A percentile compares a stretch with the other conserved stretches of the same genome.
phyloP scores from a whole-genome alignment of 2,113 vertebrate genomes.

The Larimichthys crocea region DNA sequence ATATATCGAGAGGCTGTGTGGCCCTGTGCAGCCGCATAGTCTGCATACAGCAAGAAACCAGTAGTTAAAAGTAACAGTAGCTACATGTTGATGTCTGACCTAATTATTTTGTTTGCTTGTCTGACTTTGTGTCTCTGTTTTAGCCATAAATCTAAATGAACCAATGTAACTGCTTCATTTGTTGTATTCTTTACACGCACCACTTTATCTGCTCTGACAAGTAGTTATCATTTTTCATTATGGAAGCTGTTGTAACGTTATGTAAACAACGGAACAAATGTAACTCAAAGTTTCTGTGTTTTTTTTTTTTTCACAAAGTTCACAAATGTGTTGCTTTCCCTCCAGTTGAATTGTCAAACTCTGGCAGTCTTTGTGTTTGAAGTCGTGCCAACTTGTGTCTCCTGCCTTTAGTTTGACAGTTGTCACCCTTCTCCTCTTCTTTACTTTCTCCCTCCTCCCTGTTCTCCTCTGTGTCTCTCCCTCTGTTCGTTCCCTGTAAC shows the following conservation, averaged over 20 bases:
- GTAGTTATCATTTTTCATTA: background rate
- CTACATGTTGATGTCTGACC: background rate
- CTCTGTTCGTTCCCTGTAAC: constrained; percentile 39
- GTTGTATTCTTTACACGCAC: no score
- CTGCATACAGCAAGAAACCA: no score
- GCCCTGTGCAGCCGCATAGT: no score
- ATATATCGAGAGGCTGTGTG: no score
- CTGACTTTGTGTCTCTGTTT: background rate
- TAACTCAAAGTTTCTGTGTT: background rate
- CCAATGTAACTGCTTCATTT: no score
- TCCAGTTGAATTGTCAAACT: constrained; percentile 17
- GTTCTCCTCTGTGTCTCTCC: constrained; percentile 28
- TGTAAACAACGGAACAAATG: constrained; percentile 5
- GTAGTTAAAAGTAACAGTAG: no score
- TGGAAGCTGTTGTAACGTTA: background rate
- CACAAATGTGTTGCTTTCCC: constrained; percentile 12
- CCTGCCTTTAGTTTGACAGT: constrained; percentile 42
- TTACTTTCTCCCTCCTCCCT: constrained; percentile 11
- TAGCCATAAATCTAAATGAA: background rate
- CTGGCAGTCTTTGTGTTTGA: constrained; percentile 25
- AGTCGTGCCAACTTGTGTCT: constrained; percentile 21
- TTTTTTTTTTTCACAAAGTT: background rate
- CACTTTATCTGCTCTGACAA: background rate
- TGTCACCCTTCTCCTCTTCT: constrained; percentile 44
- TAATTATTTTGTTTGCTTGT: background rate